Evolutionary conservation across 1,140 invertebrate species (phyloP).

Genomic region (Aphelinus atriplicis): DNA sequence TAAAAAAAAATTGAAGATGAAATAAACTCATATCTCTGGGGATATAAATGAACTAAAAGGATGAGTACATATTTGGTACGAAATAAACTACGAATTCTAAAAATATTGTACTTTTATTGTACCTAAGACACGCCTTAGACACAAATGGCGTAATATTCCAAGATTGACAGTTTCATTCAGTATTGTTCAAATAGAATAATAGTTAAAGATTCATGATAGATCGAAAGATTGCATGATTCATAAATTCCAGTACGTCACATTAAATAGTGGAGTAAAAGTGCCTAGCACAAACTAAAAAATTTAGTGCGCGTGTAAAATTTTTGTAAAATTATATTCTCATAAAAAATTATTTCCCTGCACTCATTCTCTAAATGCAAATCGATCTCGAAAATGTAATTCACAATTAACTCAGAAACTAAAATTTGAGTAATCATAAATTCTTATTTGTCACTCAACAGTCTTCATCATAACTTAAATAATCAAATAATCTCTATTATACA

Average conservation of each 20-base stretch:
- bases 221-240: slow-evolving; percentile 18
- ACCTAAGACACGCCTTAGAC: slow-evolving; percentile 22
- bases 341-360: slow-evolving; percentile 7
- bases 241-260: slow-evolving; percentile 4
- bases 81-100: neutral
- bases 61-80: too few species aligned
- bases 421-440: slow-evolving; percentile 9
- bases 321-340: neutral
- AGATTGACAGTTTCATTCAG: neutral
- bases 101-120: slow-evolving; percentile 30
- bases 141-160: slow-evolving; percentile 23
- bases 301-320: slow-evolving; percentile 11
- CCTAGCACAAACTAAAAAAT: slow-evolving; percentile 34
- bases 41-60: too few species aligned
- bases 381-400: slow-evolving; percentile 21
- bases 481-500: slow-evolving; percentile 28
- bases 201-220: slow-evolving; percentile 9
- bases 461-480: slow-evolving; percentile 18
- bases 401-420: neutral
- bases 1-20: too few species aligned
- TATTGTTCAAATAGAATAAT: slow-evolving; percentile 24
- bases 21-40: too few species aligned
- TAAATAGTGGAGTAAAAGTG: neutral
- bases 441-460: slow-evolving; percentile 1
- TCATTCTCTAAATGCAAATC: slow-evolving; percentile 24